Percentiles rank a stretch among this genome's conserved stretches.
phyloP scores from a whole-genome alignment of 2,113 vertebrate species.

The Pelmatolapia mariae region DNA sequence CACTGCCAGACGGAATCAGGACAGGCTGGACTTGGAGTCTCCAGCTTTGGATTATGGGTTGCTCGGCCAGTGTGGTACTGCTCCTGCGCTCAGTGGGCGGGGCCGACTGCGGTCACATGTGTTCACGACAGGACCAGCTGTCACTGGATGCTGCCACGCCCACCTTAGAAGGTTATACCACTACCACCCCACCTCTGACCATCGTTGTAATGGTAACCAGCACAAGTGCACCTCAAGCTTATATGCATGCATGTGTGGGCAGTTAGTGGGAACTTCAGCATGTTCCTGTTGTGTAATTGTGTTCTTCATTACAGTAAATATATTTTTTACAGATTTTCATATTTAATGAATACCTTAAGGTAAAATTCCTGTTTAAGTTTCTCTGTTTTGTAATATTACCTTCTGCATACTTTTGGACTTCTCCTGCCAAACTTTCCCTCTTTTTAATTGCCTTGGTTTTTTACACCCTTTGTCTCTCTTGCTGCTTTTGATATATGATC shows the following conservation, averaged over 20 bases:
- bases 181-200: slow-evolving; percentile 81
- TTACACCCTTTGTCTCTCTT: not conserved
- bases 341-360: not conserved
- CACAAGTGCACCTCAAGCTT: not conserved
- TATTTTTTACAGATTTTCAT: not conserved
- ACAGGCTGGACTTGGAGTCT: not conserved
- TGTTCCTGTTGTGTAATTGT: not conserved
- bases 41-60: slow-evolving; percentile 87
- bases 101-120: slow-evolving; percentile 90
- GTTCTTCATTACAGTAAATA: not conserved
- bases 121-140: slow-evolving; percentile 82
- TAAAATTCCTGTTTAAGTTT: not conserved
- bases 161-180: slow-evolving; percentile 81
- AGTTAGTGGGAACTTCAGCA: not conserved
- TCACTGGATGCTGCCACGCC: slow-evolving; percentile 85
- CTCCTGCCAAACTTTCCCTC: not conserved
- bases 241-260: slow-evolving; percentile 4
- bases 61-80: slow-evolving; percentile 91
- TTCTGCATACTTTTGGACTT: not conserved
- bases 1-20: not conserved
- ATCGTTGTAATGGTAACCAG: slow-evolving; percentile 89
- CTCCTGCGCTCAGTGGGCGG: slow-evolving; percentile 90
- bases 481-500: slow-evolving; percentile 11
- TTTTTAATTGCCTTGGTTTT: not conserved
- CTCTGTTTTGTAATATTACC: not conserved